A percentile compares a stretch with the other conserved stretches of the same genome.
These are phyloP conservation scores for Drosophila funebris DNA, from an alignment of 1,140 invertebrate genomes.

Conservation along the genomic window DNA sequence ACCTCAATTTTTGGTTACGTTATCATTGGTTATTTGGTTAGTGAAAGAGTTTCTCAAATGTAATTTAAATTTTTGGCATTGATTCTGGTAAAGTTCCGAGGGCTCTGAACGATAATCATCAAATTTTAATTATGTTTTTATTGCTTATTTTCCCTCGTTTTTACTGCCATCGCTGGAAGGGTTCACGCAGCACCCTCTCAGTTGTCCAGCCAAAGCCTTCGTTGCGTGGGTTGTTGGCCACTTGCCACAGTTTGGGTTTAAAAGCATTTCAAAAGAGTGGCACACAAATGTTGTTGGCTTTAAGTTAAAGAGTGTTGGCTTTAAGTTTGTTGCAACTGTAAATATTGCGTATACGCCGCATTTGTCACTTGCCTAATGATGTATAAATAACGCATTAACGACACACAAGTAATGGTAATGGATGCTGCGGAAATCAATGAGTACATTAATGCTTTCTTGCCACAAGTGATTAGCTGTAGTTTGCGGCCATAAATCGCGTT, in stretches of 20 bases:
- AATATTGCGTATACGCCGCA: conserved; percentile 61
- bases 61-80: not conserved
- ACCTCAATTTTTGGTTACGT: not conserved
- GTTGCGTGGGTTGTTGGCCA: conserved; percentile 34
- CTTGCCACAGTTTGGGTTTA: conserved; percentile 18
- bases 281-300: not conserved
- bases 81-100: not conserved
- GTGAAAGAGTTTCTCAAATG: not conserved
- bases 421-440: conserved; percentile 58
- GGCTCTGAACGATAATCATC: conserved; percentile 59
- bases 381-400: conserved; percentile 77
- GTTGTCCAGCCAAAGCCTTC: conserved; percentile 9
- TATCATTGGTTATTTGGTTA: conserved; percentile 2
- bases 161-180: not conserved
- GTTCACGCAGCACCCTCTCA: not conserved
- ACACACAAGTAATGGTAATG: conserved; percentile 78
- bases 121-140: conserved; percentile 69
- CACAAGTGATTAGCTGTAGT: conserved; percentile 32
- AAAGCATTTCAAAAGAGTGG: not conserved
- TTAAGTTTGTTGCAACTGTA: conserved; percentile 29
- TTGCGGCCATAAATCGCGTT: conserved; percentile 34
- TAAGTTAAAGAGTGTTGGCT: not conserved
- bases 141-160: not conserved
- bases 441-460: conserved; percentile 29
- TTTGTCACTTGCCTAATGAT: conserved; percentile 71